Percentiles rank a stretch among this genome's conserved stretches.
These are phyloP conservation scores for Chromis chromis DNA, from an alignment of 2,797 vertebrate species.

Conservation along the genomic window DNA sequence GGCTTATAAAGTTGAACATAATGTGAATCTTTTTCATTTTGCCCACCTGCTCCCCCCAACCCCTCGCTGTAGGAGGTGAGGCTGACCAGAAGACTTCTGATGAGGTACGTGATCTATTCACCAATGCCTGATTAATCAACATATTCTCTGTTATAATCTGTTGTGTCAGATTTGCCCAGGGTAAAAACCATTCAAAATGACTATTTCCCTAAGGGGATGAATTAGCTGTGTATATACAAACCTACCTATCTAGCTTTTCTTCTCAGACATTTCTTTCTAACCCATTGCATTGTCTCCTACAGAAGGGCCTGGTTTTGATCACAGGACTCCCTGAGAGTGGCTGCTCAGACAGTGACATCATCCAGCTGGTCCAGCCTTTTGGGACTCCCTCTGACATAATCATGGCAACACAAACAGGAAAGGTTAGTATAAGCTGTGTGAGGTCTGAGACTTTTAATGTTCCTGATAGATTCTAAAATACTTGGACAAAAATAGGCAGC, in stretches of 20 bases:
- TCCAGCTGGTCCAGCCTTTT: slow-evolving; percentile 85
- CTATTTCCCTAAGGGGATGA: too few species aligned
- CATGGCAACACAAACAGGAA: slow-evolving; percentile 82
- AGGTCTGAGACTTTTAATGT: neutral
- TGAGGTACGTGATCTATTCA: slow-evolving; percentile 51
- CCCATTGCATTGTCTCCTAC: slow-evolving; percentile 10
- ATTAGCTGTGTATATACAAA: too few species aligned
- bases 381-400: slow-evolving; percentile 85
- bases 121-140: neutral
- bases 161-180: too few species aligned
- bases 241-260: too few species aligned
- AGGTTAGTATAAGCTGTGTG: slow-evolving; percentile 76
- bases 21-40: too few species aligned
- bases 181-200: too few species aligned
- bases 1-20: neutral
- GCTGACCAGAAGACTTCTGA: slow-evolving; percentile 46
- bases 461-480: neutral
- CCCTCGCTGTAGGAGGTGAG: slow-evolving; percentile 40
- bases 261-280: neutral
- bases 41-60: too few species aligned
- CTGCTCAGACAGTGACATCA: slow-evolving; percentile 84
- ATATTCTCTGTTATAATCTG: neutral
- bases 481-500: neutral
- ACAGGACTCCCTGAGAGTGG: slow-evolving; percentile 85
- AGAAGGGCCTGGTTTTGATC: slow-evolving; percentile 82